Base-by-base conservation (phyloP, 2,113 vertebrate genomes). In the Rhineura floridana region DNA sequence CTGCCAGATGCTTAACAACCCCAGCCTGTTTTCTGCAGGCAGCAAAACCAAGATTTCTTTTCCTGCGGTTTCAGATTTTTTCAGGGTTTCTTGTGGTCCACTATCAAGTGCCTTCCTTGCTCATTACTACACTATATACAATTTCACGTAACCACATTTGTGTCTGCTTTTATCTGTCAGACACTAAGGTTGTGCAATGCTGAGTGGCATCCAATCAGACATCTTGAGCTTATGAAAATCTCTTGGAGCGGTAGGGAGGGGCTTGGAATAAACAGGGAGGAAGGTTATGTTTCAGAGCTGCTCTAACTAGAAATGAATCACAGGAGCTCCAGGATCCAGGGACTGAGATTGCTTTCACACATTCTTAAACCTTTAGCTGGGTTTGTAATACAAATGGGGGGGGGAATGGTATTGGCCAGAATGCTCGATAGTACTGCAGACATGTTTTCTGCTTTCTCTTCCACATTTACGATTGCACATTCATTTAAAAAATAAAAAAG, bases 271-370 rank as follows among this genome's bases (percentile, higher is more conserved):
- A 39, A 80, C 30, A 2, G 63, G 69, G 52, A 46, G 72, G 55
- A n/a, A 48, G 81, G 83, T 69, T 81, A 46, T n/a, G 81, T 81
- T 83, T 90, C 84, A 77, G 86, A 81, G 85, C 80, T 6, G 59
- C 28, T 89, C 36, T 86, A 91, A 91, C 83, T 44, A n/a, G 1
- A 1, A 21, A 44, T 65, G 87, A 90, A 87, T 86, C 87, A 91
- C 88, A 86, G 30, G 87, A 89, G n/a, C 19, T 62, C n/a, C 36
- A 21, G 4, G 21, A 39, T 81, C 28, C 8, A 78, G 50, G 39
- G 28, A 50, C 30, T 15, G 44, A 78, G 28, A 33, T 19, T 50
- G 9, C 19, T 15, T 78, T 50, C 28, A 78, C 23, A 78, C 11
- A 30, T 9, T 50, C 10, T 50, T 50, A 78, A 78, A 42, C 1